These are phyloP conservation scores for Microdon myrmicae DNA, from an alignment of 2,888 invertebrate genomes.

Conservation along the genomic window DNA sequence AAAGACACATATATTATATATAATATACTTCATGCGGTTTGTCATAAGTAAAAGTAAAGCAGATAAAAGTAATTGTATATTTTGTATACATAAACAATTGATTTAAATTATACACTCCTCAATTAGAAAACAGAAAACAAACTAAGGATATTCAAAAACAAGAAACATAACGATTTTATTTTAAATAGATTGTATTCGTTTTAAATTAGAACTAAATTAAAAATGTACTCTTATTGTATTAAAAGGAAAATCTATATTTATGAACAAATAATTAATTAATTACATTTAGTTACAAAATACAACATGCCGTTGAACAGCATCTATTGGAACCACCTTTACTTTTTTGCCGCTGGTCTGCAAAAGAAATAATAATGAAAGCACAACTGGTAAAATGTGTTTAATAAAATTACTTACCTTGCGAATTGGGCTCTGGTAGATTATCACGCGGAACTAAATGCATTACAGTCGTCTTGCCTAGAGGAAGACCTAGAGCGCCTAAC, in stretches of 20 bases:
- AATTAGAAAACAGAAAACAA: constrained; percentile 27
- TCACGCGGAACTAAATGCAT: constrained; percentile 99
- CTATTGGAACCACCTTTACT: constrained; percentile 94
- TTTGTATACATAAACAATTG: constrained; percentile 12
- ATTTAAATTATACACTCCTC: constrained; percentile 13
- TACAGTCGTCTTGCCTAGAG: constrained; percentile 97
- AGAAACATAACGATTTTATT: constrained; percentile 42
- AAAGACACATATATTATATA: constrained; percentile 33
- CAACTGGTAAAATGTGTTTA: not conserved
- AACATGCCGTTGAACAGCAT: constrained; percentile 93
- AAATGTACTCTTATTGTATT: constrained; percentile 29
- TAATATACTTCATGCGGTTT: not conserved
- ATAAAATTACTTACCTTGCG: constrained; percentile 76
- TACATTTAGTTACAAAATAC: constrained; percentile 82
- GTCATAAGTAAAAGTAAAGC: constrained; percentile 38
- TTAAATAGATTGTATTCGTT: constrained; percentile 15
- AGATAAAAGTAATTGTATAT: constrained; percentile 32
- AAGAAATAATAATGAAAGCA: constrained; percentile 51
- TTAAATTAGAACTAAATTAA: constrained; percentile 34
- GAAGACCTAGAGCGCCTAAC: constrained; percentile 95
- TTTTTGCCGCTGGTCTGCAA: constrained; percentile 94
- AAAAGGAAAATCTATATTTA: constrained; percentile 32
- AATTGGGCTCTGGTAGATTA: constrained; percentile 98
- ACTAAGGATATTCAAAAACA: too few relatives aligned
- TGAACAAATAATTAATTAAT: constrained; percentile 48